A percentile compares a stretch with the other conserved stretches of the same genome.
phyloP scores from a whole-genome alignment of 1,140 invertebrate genomes.

The Papilio machaon region DNA sequence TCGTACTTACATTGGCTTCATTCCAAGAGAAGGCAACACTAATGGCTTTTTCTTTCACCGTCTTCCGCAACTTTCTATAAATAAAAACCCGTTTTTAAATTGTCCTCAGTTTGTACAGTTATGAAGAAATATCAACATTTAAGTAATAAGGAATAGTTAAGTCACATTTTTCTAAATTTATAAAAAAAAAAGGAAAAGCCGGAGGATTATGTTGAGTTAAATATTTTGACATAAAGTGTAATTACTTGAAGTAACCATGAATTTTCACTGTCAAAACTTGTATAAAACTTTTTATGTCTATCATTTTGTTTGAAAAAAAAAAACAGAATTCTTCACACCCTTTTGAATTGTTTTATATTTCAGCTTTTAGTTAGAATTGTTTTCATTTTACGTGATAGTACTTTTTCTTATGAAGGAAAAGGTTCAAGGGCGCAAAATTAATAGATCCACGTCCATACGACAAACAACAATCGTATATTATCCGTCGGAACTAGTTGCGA shows the following conservation, averaged over 20 bases:
- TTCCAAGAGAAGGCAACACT: conserved; percentile 14
- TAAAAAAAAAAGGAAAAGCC: too few species aligned
- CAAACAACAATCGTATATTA: conserved; percentile 23
- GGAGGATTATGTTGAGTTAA: too few species aligned
- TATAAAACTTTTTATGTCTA: too few species aligned
- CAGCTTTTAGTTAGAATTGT: background rate
- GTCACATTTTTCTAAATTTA: too few species aligned
- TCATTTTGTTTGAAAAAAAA: too few species aligned
- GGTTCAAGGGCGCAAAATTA: conserved; percentile 23
- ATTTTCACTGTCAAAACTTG: too few species aligned
- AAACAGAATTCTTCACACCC: too few species aligned
- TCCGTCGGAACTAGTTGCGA: conserved; percentile 12
- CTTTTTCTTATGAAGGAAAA: conserved; percentile 1
- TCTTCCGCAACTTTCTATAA: background rate
- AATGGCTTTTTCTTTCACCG: conserved; percentile 15
- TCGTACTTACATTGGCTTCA: conserved; percentile 19
- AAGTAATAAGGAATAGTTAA: too few species aligned
- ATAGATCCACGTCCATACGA: conserved; percentile 15
- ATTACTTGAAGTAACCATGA: too few species aligned
- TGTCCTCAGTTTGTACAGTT: background rate
- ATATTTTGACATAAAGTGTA: too few species aligned
- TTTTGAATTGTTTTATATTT: background rate
- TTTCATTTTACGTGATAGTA: background rate
- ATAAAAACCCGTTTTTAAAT: background rate
- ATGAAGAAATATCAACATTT: background rate